Base-by-base conservation (phyloP, 53 echinoderm and acorn worm species). In the Temnopleurus reevesii region DNA sequence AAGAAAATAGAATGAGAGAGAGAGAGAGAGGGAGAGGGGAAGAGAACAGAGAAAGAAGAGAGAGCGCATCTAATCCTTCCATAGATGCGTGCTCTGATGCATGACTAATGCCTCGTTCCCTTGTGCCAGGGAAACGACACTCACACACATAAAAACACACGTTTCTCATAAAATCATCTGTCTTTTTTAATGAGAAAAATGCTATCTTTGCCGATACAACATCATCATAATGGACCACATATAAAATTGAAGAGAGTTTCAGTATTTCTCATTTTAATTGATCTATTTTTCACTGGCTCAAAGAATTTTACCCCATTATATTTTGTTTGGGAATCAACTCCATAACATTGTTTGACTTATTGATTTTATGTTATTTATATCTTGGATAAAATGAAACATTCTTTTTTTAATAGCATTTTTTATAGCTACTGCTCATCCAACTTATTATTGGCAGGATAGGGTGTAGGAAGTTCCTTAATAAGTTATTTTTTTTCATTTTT, bases 141-240 rank as follows among this genome's bases (percentile, higher is more conserved):
- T 12, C 41, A n/a, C n/a, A n/a, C n/a, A 38, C 38, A 71, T n/a
- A 63, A 71, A 71, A 71, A 71, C 71, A 71, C 65, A 71, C 71
- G 71, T 71, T 71, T 71, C 71, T 41, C 71, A 41, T 71, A n/a
- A 71, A 71, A 36, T 71, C 71, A 71, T 38, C 71, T 71, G 38
- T 71, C 71, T 71, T 8, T 36, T 71, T 38, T 71, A 71, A 71
- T 71, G 71, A 71, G 71, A 41, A 71, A 71, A 71, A 41, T 41
- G 63, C 71, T 71, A 38, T 19, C 38, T n/a, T 36, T 6, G n/a
- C 38, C 41, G 33, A 21, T 41, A 71, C 3, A n/a, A 71, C 15
- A 71, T n/a, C 71, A 71, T 71, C 19, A 21, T 71, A 71, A 71
- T 71, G 71, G 71, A 71, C 36, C 41, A 71, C 71, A 71, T 71